Evolutionary conservation across 1,140 invertebrate species (phyloP).

Genomic region (Drosophila seguyi): DNA sequence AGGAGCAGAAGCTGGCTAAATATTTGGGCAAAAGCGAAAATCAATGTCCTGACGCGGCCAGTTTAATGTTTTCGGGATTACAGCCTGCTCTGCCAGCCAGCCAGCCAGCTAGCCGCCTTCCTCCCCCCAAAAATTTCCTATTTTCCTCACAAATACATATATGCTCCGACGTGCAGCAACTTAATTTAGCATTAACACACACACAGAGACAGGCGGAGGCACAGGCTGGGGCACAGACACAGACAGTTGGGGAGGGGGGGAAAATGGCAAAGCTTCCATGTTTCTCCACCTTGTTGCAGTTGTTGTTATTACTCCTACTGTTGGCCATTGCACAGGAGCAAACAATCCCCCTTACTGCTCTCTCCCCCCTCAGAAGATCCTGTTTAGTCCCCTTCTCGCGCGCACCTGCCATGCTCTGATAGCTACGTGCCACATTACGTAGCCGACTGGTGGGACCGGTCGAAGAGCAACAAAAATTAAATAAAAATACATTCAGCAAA

Average conservation of each 20-base stretch:
- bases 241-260: neutral
- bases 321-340: constrained; percentile 29
- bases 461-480: neutral
- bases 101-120: too few relatives aligned
- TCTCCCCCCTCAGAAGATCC: constrained; percentile 10
- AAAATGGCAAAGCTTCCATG: constrained; percentile 10
- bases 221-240: neutral
- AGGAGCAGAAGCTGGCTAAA: constrained; percentile 30
- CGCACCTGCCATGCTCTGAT: constrained; percentile 11
- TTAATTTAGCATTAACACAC: constrained; percentile 60
- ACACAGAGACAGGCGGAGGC: constrained; percentile 14
- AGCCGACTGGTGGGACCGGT: constrained; percentile 37
- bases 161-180: constrained; percentile 50
- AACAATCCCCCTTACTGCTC: neutral
- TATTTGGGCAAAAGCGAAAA: constrained; percentile 47
- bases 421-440: constrained; percentile 53
- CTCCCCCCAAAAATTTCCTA: constrained; percentile 11
- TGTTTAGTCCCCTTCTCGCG: neutral
- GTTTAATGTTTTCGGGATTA: constrained; percentile 54
- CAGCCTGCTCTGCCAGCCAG: constrained; percentile 28
- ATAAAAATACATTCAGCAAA: constrained; percentile 8
- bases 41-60: constrained; percentile 56
- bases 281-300: constrained; percentile 6
- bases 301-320: constrained; percentile 11
- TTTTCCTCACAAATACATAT: constrained; percentile 16